Evolutionary conservation across 2,888 invertebrate species (phyloP).

Genomic region (Eutolmus rufibarbis): DNA sequence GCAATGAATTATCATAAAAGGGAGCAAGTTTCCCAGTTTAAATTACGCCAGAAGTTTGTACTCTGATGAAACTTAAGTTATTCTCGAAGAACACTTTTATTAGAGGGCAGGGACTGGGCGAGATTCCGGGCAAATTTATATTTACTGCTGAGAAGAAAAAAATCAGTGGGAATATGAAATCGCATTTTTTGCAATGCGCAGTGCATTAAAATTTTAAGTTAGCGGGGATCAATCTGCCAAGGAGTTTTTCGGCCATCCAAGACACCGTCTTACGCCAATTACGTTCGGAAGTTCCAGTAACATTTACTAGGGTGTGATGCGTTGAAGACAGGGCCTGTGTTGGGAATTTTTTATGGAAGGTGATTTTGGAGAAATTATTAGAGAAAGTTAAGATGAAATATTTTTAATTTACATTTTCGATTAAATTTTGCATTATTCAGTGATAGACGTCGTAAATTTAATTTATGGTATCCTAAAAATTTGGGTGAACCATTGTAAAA

Average conservation of each 20-base stretch:
- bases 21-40: conserved; percentile 25
- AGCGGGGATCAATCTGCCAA: neutral
- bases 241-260: neutral
- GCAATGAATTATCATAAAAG: conserved; percentile 34
- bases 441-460: too few relatives aligned
- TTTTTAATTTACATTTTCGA: neutral
- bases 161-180: neutral
- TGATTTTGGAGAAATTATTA: neutral
- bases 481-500: too few relatives aligned
- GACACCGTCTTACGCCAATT: neutral
- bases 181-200: neutral
- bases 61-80: conserved; percentile 24
- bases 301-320: neutral
- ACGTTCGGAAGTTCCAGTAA: neutral
- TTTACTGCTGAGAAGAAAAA: neutral
- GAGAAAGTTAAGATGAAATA: neutral
- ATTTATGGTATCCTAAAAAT: too few relatives aligned
- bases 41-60: conserved; percentile 31
- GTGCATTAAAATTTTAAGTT: neutral
- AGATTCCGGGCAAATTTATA: neutral
- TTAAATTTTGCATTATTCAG: too few relatives aligned
- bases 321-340: too few relatives aligned
- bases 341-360: neutral
- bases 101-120: neutral
- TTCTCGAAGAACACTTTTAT: conserved; percentile 8